phyloP scores from a whole-genome alignment of 2,888 invertebrate species.

The Exephanes ischioxanthus region DNA sequence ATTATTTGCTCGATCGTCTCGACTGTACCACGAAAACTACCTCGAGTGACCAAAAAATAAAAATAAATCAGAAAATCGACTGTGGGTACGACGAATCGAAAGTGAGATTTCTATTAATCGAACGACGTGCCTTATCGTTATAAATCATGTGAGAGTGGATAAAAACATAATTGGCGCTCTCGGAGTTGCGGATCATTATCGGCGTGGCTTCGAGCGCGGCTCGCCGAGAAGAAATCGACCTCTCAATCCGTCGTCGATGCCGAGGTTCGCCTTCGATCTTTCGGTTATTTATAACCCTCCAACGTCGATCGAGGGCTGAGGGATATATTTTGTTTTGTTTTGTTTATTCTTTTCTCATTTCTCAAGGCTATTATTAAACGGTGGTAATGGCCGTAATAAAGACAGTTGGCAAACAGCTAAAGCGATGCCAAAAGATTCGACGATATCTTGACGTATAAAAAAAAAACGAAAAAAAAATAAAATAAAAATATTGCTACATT shows the following conservation, averaged over 20 bases:
- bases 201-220: not conserved
- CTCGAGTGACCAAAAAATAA: not conserved
- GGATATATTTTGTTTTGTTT: constrained; percentile 6
- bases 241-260: constrained; percentile 27
- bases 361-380: constrained; percentile 45
- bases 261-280: constrained; percentile 26
- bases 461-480: not conserved
- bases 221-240: constrained; percentile 24
- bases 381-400: constrained; percentile 42
- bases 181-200: not conserved
- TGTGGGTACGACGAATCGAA: not conserved
- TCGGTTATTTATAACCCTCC: constrained; percentile 37
- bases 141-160: not conserved
- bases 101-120: not conserved
- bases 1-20: too few species aligned
- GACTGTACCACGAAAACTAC: too few species aligned
- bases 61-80: not conserved
- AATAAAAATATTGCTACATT: not conserved
- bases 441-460: not conserved
- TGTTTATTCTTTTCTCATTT: not conserved
- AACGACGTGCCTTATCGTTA: not conserved
- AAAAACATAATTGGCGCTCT: constrained; percentile 22
- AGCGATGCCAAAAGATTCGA: not conserved
- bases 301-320: constrained; percentile 4
- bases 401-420: constrained; percentile 27